Conservation (phyloP, 2,113 vertebrate genomes). For the Sitta europaea region DNA sequence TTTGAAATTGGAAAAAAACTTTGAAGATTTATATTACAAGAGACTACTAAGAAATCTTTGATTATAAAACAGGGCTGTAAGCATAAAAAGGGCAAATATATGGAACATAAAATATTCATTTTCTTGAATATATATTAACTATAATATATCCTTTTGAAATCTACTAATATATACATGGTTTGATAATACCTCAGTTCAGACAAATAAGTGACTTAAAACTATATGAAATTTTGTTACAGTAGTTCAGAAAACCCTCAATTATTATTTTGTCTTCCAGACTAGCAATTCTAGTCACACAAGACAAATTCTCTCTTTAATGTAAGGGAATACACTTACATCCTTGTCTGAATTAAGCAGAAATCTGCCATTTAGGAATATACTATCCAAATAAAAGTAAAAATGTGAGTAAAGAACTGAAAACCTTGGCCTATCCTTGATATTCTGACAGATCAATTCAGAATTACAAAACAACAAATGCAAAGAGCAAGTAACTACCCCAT, state of each 20-base stretch:
- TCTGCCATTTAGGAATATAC: not conserved
- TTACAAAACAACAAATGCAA: not conserved
- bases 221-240: not conserved
- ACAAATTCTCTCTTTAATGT: not conserved
- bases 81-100: not conserved
- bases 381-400: not conserved
- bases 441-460: not conserved
- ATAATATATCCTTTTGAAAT: not conserved
- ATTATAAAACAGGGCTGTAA: not conserved
- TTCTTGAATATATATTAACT: not conserved
- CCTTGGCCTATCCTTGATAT: not conserved
- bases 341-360: not conserved
- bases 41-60: not conserved
- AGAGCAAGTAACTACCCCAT: not conserved
- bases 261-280: not conserved
- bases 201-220: not conserved
- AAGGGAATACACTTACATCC: not conserved
- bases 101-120: not conserved
- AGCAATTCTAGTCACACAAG: not conserved
- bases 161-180: not conserved
- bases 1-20: not conserved
- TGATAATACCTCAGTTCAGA: not conserved
- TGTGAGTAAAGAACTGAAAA: not conserved
- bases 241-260: not conserved
- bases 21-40: not conserved